Base-by-base conservation (phyloP, 2,797 vertebrate species). In the Poecilia gillii region DNA sequence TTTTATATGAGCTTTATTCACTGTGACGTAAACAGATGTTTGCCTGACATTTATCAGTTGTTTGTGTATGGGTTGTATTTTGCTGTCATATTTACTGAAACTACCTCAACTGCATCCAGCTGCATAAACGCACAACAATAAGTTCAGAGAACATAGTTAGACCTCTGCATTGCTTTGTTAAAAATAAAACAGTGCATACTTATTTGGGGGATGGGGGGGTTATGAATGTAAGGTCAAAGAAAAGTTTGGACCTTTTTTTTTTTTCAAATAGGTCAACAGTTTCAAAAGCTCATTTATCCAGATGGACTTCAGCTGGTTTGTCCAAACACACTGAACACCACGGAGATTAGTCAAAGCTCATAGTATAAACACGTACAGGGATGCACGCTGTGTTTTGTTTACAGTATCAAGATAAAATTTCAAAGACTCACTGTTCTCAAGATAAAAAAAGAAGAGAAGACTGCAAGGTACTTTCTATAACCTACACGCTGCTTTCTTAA, bases 301-400 rank as follows among this genome's bases (percentile, higher is more conserved):
- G 78, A 85, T 82, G 76, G 31, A 82, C 39, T 68, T 86, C 74
- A 86, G 74, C 82, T 87, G 78, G 75, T 81, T 18, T 28, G 75
- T 80, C 64, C 84, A 85, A 90, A 83, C 72, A 84, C 18, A 28
- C 64, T 59, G 9, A 59, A n/a, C 46, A 78, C 53, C 62, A 18
- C 39, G 11, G 73, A 20, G 2, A 0, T 28, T 45, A 31, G 39
- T 39, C 46, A 72, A 76, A 62, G 9, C 16, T 4, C 25, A 31
- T 49, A 76, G 64, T 71, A 77, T 72, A 77, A 80, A 81, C 72
- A 72, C 31, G 6, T 9, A 59, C 9, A 41, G 18, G 74, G 31
- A 79, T 55, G 45, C n/a, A n/a, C 13, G 4, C 11, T 41, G 25
- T 46, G 6, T n/a, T 70, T 75, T 43, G 68, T 28, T 70, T 70